These are phyloP conservation scores for Aphrocallistes beatrix DNA, from an alignment of 37 sponge, comb jelly and placozoan genomes.

Conservation along the genomic window DNA sequence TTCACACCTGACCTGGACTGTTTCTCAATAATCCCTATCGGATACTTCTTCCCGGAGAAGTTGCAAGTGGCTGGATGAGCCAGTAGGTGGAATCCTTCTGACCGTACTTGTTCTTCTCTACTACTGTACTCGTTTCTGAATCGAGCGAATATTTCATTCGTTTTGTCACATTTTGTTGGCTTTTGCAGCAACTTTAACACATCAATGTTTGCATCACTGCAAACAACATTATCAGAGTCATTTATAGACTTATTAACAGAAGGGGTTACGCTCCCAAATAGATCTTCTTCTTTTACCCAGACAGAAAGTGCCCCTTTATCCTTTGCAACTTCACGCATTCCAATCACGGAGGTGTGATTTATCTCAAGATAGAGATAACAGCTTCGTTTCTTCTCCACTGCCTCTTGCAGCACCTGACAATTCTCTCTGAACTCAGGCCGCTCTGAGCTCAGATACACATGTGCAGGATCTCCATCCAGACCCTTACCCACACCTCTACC, in stretches of 20 bases:
- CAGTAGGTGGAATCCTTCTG: slow-evolving; percentile 40
- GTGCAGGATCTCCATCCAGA: neutral
- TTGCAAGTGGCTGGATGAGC: slow-evolving; percentile 87
- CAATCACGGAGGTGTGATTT: slow-evolving; percentile 91
- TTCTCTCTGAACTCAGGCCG: neutral
- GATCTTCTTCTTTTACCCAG: slow-evolving; percentile 29
- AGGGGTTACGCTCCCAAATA: neutral
- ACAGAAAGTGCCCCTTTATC: slow-evolving; percentile 39
- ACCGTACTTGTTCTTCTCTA: neutral
- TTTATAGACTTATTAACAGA: no score
- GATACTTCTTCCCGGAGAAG: slow-evolving; percentile 80
- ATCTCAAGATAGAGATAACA: slow-evolving; percentile 70
- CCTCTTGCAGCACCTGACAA: neutral
- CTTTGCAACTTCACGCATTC: slow-evolving; percentile 66
- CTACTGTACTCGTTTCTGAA: neutral
- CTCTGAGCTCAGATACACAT: neutral
- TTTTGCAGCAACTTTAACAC: neutral
- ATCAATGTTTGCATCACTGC: neutral
- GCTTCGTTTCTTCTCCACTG: slow-evolving; percentile 17
- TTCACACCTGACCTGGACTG: neutral
- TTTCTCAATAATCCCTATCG: slow-evolving; percentile 21
- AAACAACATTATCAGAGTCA: no score
- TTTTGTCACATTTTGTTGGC: neutral
- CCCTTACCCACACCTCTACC: neutral
- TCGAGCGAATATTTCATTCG: neutral